A percentile compares a stretch with the other conserved stretches of the same genome.
Conservation (phyloP, 2,888 invertebrate genomes). For the Junonia oenone region DNA sequence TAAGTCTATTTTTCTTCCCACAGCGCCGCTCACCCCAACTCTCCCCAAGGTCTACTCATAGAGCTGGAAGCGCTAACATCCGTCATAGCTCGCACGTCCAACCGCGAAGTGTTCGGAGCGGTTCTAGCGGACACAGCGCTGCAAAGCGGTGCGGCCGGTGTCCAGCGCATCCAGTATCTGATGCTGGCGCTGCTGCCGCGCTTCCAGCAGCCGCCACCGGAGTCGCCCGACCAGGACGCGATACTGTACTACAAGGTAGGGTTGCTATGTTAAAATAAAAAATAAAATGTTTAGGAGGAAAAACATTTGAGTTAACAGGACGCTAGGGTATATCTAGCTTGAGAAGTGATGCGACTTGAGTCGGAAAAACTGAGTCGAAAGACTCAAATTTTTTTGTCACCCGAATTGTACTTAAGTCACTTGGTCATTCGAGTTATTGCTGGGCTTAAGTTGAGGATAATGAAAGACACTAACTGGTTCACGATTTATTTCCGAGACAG, state of each 20-base stretch:
- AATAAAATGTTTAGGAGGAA: too few relatives aligned
- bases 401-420: too few relatives aligned
- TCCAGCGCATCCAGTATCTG: constrained; percentile 85
- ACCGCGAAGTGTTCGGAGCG: constrained; percentile 62
- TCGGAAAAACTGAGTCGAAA: too few relatives aligned
- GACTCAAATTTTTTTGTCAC: too few relatives aligned
- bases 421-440: too few relatives aligned
- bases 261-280: not conserved
- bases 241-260: constrained; percentile 51
- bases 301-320: too few relatives aligned
- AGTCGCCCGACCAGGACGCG: constrained; percentile 33
- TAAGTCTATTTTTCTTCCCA: too few relatives aligned
- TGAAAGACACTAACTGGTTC: too few relatives aligned
- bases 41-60: constrained; percentile 82
- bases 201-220: constrained; percentile 74
- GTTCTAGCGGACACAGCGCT: constrained; percentile 52
- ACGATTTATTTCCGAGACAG: too few relatives aligned
- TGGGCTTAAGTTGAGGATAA: too few relatives aligned
- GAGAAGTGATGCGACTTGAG: too few relatives aligned
- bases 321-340: too few relatives aligned
- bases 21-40: constrained; percentile 76
- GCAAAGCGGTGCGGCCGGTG: constrained; percentile 74
- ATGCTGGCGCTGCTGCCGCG: constrained; percentile 87
- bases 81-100: constrained; percentile 84
- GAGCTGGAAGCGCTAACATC: constrained; percentile 89